A percentile compares a stretch with the other conserved stretches of the same genome.
Conservation (phyloP, 2,888 invertebrate genomes). For the Auanema sp. region DNA sequence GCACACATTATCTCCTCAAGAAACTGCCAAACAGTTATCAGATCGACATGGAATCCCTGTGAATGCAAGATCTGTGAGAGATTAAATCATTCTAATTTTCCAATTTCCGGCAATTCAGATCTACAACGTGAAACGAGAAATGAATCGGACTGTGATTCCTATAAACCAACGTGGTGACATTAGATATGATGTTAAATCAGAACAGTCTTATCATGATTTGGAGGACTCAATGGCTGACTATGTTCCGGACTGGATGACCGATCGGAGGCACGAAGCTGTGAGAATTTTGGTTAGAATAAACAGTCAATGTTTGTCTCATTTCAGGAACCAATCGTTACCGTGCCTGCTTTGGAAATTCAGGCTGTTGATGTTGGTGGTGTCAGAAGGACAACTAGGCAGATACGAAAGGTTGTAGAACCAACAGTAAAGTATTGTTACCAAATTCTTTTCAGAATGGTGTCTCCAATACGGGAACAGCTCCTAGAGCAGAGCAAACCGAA, state of each 20-base stretch:
- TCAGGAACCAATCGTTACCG: neutral
- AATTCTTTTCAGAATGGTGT: neutral
- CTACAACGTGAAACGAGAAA: slow-evolving; percentile 18
- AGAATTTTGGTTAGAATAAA: neutral
- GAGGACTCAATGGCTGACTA: slow-evolving; percentile 23
- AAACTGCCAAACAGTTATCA: slow-evolving; percentile 25
- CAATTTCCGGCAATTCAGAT: slow-evolving; percentile 12
- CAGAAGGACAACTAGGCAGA: neutral
- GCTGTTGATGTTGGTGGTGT: slow-evolving; percentile 1
- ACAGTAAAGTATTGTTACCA: neutral
- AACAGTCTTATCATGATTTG: slow-evolving; percentile 8
- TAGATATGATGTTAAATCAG: neutral
- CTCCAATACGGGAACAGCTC: neutral
- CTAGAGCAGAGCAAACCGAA: slow-evolving; percentile 13
- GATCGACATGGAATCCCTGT: slow-evolving; percentile 29
- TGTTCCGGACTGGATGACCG: slow-evolving; percentile 5
- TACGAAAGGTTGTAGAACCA: slow-evolving; percentile 2
- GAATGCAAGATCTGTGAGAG: slow-evolving; percentile 20
- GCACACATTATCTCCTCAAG: slow-evolving; percentile 16
- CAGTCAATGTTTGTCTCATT: neutral
- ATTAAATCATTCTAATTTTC: neutral
- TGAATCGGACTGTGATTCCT: neutral
- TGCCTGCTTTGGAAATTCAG: neutral
- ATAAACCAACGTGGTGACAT: neutral
- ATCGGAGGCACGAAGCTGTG: slow-evolving; percentile 6